Base-by-base conservation (phyloP, 2,113 vertebrate genomes). In the Lepus americanus region DNA sequence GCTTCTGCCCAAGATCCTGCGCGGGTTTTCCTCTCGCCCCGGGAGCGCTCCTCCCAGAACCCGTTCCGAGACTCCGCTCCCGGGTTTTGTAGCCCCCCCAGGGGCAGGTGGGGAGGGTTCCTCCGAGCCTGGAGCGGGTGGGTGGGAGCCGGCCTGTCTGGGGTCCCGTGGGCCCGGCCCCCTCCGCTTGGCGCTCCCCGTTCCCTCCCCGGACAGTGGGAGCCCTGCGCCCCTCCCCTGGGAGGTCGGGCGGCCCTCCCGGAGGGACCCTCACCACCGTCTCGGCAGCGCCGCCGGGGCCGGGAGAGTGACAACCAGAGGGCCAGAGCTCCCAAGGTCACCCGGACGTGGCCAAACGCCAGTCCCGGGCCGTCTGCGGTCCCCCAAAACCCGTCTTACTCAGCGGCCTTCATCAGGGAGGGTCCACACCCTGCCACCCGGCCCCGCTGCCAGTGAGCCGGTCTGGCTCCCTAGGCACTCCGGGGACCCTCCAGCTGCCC, bases 21-120 rank as follows among this genome's bases (percentile, higher is more conserved):
- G 44, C 63, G 4, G 88, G 19, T 27, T 94, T 97, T 96, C 85
- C 19, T 78, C 85, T 73, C 64, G 64, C 96, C 87, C 74, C 72
- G 9, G 72, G 11, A 55, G 89, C 95, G 70, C 93, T 89, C 92
- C 93, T 94, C 89, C 90, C 69, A 14, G 92, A 87, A n/a, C 69
- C 92, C 92, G 63, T 49, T 97, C 97, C 93, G 16, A 6, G 0
- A 0, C 5, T 70, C 94, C 96, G 33, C 49, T 74, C 84, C 96
- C 55, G 72, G 87, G 84, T 84, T 96, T 97, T 92, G n/a, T 3
- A 53, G 74, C 11, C 31, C 80, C 59, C 66, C 79, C 64, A 4
- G 63, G 86, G 93, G 88, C 94, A 88, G 78, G 92, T 90, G 89
- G 81, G 55, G 33, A 66, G 78, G 86, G 82, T 33, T 92, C 66